A percentile compares a stretch with the other conserved stretches of the same genome.
phyloP scores from a whole-genome alignment of 2,797 vertebrate species.

The Phaenicophaeus curvirostris region DNA sequence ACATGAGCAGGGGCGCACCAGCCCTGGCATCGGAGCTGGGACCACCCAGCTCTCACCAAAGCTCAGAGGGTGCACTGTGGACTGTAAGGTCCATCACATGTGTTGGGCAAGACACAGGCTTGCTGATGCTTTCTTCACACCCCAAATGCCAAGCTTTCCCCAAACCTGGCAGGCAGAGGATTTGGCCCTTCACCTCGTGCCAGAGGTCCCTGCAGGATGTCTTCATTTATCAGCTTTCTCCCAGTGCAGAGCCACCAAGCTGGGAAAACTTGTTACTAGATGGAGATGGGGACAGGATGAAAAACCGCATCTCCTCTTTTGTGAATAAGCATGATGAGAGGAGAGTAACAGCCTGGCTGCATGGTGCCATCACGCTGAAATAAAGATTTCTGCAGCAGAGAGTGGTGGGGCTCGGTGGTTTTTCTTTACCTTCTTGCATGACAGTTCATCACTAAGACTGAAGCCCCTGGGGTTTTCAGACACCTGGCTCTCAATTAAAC shows the following conservation, averaged over 20 bases:
- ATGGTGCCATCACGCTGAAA: not conserved
- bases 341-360: not conserved
- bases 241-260: not conserved
- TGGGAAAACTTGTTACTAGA: not conserved
- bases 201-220: not conserved
- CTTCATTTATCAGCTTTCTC: not conserved
- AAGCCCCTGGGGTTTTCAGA: slow-evolving; percentile 2
- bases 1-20: not conserved
- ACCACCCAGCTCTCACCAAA: not conserved
- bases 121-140: not conserved
- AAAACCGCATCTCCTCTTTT: not conserved
- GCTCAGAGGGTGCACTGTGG: fast-evolving
- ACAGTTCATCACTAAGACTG: not conserved
- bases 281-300: not conserved
- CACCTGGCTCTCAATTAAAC: slow-evolving; percentile 61
- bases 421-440: not conserved
- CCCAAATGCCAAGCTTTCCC: not conserved
- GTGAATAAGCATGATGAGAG: not conserved
- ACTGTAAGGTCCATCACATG: not conserved
- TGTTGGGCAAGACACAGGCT: not conserved
- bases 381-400: not conserved
- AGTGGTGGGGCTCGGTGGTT: not conserved
- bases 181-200: fast-evolving
- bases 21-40: not conserved
- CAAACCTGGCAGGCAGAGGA: not conserved